Percentiles rank a stretch among this genome's conserved stretches.
Conservation (phyloP, 1,140 invertebrate species). For the Gryon sp. region DNA sequence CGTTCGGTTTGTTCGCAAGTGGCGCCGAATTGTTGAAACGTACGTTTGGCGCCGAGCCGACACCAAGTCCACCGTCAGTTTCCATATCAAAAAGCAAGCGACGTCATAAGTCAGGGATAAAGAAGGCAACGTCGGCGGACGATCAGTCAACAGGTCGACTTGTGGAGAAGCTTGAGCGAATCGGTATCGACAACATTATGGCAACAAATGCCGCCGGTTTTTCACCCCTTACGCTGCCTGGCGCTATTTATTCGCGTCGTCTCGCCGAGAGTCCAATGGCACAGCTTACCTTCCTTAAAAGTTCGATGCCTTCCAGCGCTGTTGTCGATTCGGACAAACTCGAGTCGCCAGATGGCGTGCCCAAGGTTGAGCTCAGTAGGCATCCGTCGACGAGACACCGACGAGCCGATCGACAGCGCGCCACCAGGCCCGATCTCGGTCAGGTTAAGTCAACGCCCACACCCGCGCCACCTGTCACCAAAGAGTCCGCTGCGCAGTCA, state of each 20-base stretch:
- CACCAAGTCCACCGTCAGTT: conserved; percentile 65
- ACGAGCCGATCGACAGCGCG: conserved; percentile 72
- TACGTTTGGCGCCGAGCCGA: conserved; percentile 81
- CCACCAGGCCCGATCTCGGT: conserved; percentile 82
- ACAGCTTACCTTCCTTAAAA: conserved; percentile 86
- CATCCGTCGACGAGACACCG: conserved; percentile 67
- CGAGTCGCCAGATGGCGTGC: conserved; percentile 68
- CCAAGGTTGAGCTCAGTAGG: conserved; percentile 1
- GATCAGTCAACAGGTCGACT: conserved; percentile 75
- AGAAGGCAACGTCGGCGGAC: neutral
- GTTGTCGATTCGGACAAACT: conserved; percentile 70
- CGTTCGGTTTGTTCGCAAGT: conserved; percentile 84
- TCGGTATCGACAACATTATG: conserved; percentile 85
- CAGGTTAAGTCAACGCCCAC: conserved; percentile 76
- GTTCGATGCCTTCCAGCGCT: conserved; percentile 77
- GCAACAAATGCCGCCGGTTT: conserved; percentile 77
- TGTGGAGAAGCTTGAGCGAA: conserved; percentile 85
- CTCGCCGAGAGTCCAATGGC: conserved; percentile 85
- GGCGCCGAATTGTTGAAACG: conserved; percentile 88
- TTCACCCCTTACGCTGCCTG: conserved; percentile 81
- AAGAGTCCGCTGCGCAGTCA: conserved; percentile 79
- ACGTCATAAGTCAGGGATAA: neutral
- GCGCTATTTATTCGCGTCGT: conserved; percentile 79
- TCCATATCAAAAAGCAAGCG: conserved; percentile 68
- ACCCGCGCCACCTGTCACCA: conserved; percentile 72